phyloP scores from a whole-genome alignment of 2,113 vertebrate genomes.

The Panurus biarmicus region DNA sequence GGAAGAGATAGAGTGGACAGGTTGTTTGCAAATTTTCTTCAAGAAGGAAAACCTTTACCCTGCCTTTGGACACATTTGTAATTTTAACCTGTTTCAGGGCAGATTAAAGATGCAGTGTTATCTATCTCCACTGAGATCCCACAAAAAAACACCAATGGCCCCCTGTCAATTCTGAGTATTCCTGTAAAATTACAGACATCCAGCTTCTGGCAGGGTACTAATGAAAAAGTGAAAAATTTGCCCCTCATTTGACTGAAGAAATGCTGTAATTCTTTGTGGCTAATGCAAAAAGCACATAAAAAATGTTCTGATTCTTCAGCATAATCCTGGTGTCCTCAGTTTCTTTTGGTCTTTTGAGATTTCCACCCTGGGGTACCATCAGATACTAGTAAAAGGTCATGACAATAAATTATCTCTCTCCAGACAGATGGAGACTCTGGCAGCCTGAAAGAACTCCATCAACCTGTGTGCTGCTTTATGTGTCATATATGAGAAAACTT shows the following conservation, averaged over 20 bases:
- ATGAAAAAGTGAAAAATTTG: background rate
- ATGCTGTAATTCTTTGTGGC: background rate
- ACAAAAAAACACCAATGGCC: background rate
- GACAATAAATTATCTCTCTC: background rate
- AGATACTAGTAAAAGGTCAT: background rate
- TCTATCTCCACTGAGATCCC: background rate
- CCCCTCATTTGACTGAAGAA: background rate
- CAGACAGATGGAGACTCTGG: background rate
- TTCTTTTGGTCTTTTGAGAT: background rate
- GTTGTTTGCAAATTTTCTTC: background rate
- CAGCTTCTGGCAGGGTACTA: background rate
- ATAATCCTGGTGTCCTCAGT: background rate
- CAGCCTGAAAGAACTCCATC: background rate
- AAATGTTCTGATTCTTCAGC: background rate
- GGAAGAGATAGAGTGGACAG: fast-evolving
- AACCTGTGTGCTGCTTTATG: background rate
- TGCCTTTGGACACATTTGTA: background rate
- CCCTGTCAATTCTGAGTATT: background rate
- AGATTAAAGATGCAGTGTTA: background rate
- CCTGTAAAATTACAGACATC: background rate
- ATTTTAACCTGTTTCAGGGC: background rate
- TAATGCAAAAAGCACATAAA: background rate
- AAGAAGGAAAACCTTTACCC: background rate
- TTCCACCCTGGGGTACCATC: background rate
- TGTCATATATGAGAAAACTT: background rate